These are phyloP conservation scores for Drosophila jambulina DNA, from an alignment of 1,140 invertebrate genomes.

Conservation along the genomic window DNA sequence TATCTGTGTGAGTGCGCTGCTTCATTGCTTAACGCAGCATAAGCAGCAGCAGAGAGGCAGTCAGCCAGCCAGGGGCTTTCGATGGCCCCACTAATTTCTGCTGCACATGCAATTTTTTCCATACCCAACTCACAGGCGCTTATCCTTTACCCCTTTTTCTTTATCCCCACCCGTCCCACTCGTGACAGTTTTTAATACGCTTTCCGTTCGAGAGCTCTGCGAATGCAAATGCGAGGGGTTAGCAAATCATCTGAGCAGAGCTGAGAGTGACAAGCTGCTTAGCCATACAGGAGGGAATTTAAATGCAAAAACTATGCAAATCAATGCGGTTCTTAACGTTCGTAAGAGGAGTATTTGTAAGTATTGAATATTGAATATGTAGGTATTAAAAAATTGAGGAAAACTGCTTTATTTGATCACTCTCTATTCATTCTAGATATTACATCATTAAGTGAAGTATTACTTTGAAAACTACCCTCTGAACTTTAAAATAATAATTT, in stretches of 20 bases:
- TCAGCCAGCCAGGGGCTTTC: slow-evolving; percentile 40
- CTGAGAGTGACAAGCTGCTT: slow-evolving; percentile 26
- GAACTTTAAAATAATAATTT: not conserved
- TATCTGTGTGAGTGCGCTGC: slow-evolving; percentile 40
- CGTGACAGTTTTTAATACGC: slow-evolving; percentile 69
- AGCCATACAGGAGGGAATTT: slow-evolving; percentile 4
- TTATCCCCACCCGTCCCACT: slow-evolving; percentile 20
- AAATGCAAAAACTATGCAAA: slow-evolving; percentile 26
- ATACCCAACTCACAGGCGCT: slow-evolving; percentile 16
- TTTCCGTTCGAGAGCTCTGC: slow-evolving; percentile 38
- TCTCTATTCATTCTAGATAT: not conserved
- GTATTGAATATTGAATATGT: not conserved
- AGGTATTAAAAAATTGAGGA: not conserved
- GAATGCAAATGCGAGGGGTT: slow-evolving; percentile 43
- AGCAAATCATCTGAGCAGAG: slow-evolving; percentile 28
- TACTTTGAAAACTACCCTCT: not conserved
- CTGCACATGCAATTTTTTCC: slow-evolving; percentile 74
- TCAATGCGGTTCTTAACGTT: not conserved
- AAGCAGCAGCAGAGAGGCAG: slow-evolving; percentile 61
- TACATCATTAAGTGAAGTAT: not conserved
- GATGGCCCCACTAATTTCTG: slow-evolving; percentile 72
- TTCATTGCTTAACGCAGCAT: slow-evolving; percentile 79
- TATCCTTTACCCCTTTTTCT: slow-evolving; percentile 5
- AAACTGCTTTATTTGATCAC: not conserved
- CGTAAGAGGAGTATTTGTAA: not conserved